Base-by-base conservation (phyloP, 2,888 invertebrate genomes). In the Diarsia mendica region DNA sequence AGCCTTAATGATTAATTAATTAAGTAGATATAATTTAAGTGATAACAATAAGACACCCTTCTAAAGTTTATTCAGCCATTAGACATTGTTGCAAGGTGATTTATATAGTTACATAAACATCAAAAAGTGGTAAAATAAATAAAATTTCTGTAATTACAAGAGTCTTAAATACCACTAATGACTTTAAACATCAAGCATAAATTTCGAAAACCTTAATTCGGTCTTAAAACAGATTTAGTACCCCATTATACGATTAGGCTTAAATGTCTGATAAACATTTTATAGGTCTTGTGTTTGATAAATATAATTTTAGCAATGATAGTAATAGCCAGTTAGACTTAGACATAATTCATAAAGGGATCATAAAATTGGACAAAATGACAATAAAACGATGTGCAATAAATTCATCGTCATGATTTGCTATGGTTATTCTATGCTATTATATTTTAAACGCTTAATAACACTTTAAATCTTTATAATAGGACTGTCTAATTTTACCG, bases 331-430 rank as follows among this genome's bases (percentile, higher is more conserved):
- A 69, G 71, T 67, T 66, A 84, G 60, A 53, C 58, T 67, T 60
- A 58, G 49, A 18, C 63, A 85, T 82, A 81, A 85, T 77, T 77
- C 70, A 82, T 71, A 65, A 61, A 71, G 64, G 72, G 33, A 75
- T 72, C 71, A 83, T 86, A 69, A 83, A 83, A 85, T 64, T 53
- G 49, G 11, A 78, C 79, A 61, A 68, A 78, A 65, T 77, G 79
- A 85, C 83, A 78, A 72, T 85, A 83, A 83, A 78, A 49, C 60
- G 39, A 66, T 66, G 51, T 78, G 46, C 72, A 69, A 83, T 85
- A 85, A 85, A 85, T 83, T 83, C 84, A 33, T 72, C 67, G 68
- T 64, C 84, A 78, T 83, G 72, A 83, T 83, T 74, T 65, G 71
- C 70, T 61, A 75, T 79, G 69, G 51, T 77, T 55, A 83, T 79